Conservation (phyloP, 23 tunicate species). For the Oikopleura vanhoeffeni region DNA sequence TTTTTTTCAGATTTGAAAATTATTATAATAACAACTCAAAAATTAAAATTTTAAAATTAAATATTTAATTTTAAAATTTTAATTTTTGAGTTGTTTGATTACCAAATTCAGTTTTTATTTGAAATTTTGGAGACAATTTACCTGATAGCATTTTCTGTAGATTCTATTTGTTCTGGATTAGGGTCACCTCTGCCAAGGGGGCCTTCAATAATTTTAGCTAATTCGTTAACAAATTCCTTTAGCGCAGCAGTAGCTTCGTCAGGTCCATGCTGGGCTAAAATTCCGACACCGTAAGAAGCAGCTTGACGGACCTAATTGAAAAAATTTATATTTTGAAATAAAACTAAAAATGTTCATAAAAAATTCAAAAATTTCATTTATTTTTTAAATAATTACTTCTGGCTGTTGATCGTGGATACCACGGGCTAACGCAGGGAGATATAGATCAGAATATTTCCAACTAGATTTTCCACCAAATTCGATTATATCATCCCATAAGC, state of each 20-base stretch:
- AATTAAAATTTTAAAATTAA: no score
- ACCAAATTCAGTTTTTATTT: no score
- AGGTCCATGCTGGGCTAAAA: constrained; percentile 54
- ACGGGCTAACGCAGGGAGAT: constrained; percentile 22
- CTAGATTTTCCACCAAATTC: constrained; percentile 50
- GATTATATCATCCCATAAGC: constrained; percentile 90
- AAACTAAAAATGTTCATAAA: no score
- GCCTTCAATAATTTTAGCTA: constrained; percentile 57
- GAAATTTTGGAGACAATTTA: background rate
- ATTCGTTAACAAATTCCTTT: constrained; percentile 40
- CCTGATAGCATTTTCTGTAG: constrained; percentile 70
- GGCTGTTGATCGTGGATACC: background rate
- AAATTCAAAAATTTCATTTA: no score
- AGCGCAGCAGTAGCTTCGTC: constrained; percentile 6
- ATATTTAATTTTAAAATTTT: no score
- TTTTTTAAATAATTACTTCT: background rate
- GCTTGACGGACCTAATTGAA: constrained; percentile 87
- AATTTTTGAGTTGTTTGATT: no score
- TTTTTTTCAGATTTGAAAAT: no score
- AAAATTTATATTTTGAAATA: background rate
- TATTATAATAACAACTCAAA: no score
- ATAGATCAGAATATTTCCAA: constrained; percentile 41
- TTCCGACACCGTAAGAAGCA: constrained; percentile 83
- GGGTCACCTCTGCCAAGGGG: constrained; percentile 48
- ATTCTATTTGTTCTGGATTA: constrained; percentile 46